Conservation (phyloP, 1,140 invertebrate genomes). For the Pachyrhynchus sulphureomaculatus region DNA sequence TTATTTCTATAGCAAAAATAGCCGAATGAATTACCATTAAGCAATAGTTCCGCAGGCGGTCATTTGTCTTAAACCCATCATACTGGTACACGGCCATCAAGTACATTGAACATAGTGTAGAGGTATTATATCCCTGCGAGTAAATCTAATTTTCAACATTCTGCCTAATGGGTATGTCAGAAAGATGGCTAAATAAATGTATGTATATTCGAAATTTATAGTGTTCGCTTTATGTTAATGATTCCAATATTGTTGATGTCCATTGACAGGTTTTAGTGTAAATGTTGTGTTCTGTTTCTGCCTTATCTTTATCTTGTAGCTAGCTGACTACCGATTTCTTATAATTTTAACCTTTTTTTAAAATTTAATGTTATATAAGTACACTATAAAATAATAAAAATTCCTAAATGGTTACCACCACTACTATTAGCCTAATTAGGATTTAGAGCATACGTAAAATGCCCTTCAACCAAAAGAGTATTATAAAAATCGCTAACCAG, state of each 20-base stretch:
- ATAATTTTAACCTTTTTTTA: too few relatives aligned
- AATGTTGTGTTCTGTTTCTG: too few relatives aligned
- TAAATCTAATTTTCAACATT: conserved; percentile 5
- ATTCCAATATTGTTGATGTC: neutral
- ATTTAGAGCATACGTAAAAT: too few relatives aligned
- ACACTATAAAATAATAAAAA: too few relatives aligned
- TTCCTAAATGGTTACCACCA: too few relatives aligned
- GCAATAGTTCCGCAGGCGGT: neutral
- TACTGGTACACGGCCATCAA: neutral
- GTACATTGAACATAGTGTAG: too few relatives aligned
- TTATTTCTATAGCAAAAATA: neutral
- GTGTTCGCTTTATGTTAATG: conserved; percentile 1
- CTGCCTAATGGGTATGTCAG: conserved; percentile 6
- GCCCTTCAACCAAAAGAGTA: too few relatives aligned
- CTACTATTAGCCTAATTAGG: too few relatives aligned
- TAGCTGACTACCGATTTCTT: too few relatives aligned
- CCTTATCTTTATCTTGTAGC: too few relatives aligned
- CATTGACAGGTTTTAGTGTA: neutral
- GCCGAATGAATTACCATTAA: conserved; percentile 1
- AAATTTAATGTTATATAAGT: too few relatives aligned
- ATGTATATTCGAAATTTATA: conserved; percentile 10
- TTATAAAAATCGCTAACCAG: too few relatives aligned
- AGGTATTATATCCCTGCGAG: conserved; percentile 6
- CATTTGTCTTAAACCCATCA: neutral
- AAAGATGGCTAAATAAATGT: conserved; percentile 18